phyloP scores from a whole-genome alignment of 2,888 invertebrate genomes.

The Apodemia duryi region DNA sequence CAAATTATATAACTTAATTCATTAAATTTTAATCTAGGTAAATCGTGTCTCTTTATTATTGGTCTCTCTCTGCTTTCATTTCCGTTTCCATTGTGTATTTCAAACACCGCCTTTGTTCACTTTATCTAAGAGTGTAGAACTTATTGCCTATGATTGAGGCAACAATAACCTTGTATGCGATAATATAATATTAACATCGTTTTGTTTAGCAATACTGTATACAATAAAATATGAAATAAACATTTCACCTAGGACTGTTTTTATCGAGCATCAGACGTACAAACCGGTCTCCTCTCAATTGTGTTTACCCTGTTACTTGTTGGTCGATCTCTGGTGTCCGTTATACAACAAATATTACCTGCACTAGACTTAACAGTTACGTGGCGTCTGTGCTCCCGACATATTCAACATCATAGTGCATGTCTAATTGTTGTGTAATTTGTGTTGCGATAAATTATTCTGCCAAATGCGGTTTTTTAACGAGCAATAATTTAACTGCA shows the following conservation, averaged over 20 bases:
- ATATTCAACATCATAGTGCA: conserved; percentile 47
- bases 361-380: conserved; percentile 53
- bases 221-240: background rate
- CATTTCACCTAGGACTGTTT: background rate
- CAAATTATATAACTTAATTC: background rate
- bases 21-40: background rate
- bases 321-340: conserved; percentile 50
- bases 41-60: background rate
- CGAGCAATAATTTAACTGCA: background rate
- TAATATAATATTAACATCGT: background rate
- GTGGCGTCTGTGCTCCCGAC: conserved; percentile 41
- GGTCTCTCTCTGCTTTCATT: background rate
- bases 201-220: background rate
- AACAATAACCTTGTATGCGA: conserved; percentile 3
- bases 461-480: conserved; percentile 14
- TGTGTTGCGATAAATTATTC: conserved; percentile 29
- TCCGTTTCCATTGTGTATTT: conserved; percentile 4
- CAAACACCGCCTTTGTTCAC: conserved; percentile 4
- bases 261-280: conserved; percentile 13
- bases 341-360: conserved; percentile 66
- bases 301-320: conserved; percentile 55
- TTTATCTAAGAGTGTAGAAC: conserved; percentile 6
- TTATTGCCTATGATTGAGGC: background rate
- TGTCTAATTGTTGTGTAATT: conserved; percentile 40
- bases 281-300: conserved; percentile 57